phyloP scores from a whole-genome alignment of 2,888 invertebrate genomes.

The Geotrupes spiniger region DNA sequence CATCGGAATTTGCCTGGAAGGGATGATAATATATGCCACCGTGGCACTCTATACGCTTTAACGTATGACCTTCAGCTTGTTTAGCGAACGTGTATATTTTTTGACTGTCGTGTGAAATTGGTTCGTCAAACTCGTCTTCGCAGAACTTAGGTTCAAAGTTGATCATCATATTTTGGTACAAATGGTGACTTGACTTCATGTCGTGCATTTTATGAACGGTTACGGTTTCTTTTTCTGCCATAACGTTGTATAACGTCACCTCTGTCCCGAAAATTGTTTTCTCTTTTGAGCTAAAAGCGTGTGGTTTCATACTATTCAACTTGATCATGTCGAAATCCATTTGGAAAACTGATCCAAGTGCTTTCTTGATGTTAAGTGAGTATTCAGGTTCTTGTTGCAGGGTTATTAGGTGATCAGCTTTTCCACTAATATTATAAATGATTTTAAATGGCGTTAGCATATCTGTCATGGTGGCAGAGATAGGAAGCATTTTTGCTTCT shows the following conservation, averaged over 20 bases:
- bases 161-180: constrained; percentile 34
- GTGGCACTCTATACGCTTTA: constrained; percentile 30
- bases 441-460: constrained; percentile 14
- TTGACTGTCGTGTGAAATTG: constrained; percentile 33
- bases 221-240: constrained; percentile 31
- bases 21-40: constrained; percentile 36
- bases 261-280: constrained; percentile 46
- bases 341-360: constrained; percentile 48
- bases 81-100: constrained; percentile 27
- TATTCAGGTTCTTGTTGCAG: constrained; percentile 40
- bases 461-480: constrained; percentile 5
- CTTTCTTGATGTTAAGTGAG: constrained; percentile 49
- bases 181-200: constrained; percentile 35
- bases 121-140: constrained; percentile 37
- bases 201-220: constrained; percentile 40
- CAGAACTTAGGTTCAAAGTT: constrained; percentile 36
- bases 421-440: constrained; percentile 30
- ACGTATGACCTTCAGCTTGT: constrained; percentile 1
- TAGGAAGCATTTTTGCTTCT: constrained; percentile 4
- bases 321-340: constrained; percentile 39
- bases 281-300: constrained; percentile 41
- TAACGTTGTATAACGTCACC: constrained; percentile 41
- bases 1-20: constrained; percentile 36
- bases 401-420: constrained; percentile 40
- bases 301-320: constrained; percentile 29